A percentile compares a stretch with the other conserved stretches of the same genome.
Conservation (phyloP, 2,797 vertebrate species). For the Nannoperca australis region DNA sequence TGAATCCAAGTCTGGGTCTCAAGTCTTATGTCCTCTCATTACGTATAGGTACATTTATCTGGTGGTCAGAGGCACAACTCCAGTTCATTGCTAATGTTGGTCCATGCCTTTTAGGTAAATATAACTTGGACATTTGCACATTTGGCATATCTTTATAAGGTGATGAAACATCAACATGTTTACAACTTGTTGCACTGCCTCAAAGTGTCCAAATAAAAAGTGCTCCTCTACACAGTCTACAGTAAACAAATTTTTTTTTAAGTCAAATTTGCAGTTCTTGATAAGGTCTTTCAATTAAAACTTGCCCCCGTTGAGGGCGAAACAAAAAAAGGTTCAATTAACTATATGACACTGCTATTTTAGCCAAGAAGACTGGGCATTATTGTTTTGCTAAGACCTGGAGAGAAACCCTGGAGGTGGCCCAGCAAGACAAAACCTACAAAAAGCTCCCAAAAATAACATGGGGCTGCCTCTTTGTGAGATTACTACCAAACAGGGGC, state of each 20-base stretch:
- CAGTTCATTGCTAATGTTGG: neutral
- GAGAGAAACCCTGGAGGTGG: neutral
- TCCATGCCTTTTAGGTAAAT: neutral
- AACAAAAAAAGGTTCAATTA: neutral
- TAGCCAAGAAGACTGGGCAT: neutral
- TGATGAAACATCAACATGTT: neutral
- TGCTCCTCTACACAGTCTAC: neutral
- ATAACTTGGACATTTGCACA: no score
- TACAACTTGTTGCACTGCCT: neutral
- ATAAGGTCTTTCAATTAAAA: no score
- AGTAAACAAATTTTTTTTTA: no score
- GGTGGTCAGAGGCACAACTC: neutral
- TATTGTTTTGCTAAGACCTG: neutral
- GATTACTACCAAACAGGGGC: neutral
- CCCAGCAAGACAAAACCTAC: neutral
- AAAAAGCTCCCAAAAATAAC: neutral
- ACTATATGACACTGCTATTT: neutral
- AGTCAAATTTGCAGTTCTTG: no score
- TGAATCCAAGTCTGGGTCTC: neutral
- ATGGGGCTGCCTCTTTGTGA: neutral
- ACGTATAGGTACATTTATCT: no score
- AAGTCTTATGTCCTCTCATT: neutral
- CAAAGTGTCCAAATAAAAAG: neutral
- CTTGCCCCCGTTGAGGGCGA: neutral
- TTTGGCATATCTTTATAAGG: neutral